phyloP scores from a whole-genome alignment of 2,888 invertebrate genomes.

The Polyommatus icarus region DNA sequence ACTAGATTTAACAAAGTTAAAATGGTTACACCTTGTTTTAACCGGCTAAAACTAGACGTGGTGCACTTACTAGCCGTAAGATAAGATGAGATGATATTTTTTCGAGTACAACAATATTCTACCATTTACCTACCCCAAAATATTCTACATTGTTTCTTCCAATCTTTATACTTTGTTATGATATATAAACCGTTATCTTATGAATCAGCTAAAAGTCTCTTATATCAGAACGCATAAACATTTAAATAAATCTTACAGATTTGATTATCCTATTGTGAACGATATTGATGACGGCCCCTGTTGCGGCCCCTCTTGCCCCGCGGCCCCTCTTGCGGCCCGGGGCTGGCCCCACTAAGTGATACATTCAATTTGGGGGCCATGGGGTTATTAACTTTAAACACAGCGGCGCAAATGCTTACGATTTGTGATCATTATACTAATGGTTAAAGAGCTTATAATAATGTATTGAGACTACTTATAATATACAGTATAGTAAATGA shows the following conservation, averaged over 20 bases:
- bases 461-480: no score
- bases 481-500: no score
- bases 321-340: neutral
- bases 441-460: neutral
- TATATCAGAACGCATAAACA: neutral
- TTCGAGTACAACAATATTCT: no score
- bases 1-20: no score
- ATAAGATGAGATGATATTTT: no score
- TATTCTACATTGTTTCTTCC: no score
- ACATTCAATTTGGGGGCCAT: conserved; percentile 59
- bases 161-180: no score
- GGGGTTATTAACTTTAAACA: conserved; percentile 33
- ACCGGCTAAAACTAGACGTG: no score
- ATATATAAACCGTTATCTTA: conserved; percentile 9
- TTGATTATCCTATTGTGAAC: neutral
- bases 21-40: no score
- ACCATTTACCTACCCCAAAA: no score
- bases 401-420: neutral
- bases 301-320: conserved; percentile 12
- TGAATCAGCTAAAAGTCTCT: conserved; percentile 20
- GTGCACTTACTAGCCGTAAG: no score
- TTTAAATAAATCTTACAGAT: conserved; percentile 20
- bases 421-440: conserved; percentile 11
- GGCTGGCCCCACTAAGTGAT: conserved; percentile 69
- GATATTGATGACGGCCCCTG: conserved; percentile 37